Conservation (phyloP, 2,797 vertebrate genomes). For the Ispidina picta region DNA sequence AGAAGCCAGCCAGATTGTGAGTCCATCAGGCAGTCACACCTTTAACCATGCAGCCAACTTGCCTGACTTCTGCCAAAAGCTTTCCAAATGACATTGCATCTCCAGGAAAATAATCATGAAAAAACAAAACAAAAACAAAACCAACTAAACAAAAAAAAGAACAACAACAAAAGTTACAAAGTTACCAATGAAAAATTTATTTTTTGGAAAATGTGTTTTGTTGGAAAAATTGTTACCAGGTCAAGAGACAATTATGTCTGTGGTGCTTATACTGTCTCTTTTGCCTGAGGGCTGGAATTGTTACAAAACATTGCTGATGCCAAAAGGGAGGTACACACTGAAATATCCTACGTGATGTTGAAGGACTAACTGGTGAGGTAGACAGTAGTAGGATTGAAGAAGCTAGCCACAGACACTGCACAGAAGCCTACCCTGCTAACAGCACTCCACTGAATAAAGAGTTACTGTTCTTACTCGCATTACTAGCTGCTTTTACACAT, state of each 20-base stretch:
- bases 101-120: background rate
- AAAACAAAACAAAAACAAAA: too few species aligned
- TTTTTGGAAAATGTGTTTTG: slow-evolving; percentile 13
- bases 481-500: background rate
- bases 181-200: background rate
- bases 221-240: slow-evolving; percentile 21
- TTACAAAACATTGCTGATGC: background rate
- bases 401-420: background rate
- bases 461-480: background rate
- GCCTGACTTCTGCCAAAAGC: background rate
- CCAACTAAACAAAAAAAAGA: too few species aligned
- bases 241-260: slow-evolving; percentile 8
- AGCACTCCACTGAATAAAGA: background rate
- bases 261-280: background rate
- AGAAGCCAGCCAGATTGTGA: background rate
- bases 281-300: slow-evolving; percentile 5
- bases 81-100: background rate
- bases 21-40: background rate
- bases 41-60: background rate
- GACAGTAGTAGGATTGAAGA: background rate
- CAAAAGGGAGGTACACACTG: background rate
- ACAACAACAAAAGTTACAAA: background rate
- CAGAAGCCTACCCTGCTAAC: background rate
- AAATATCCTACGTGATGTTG: background rate
- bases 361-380: background rate